Conservation (phyloP, 2,113 vertebrate genomes). For the Sterna hirundo region DNA sequence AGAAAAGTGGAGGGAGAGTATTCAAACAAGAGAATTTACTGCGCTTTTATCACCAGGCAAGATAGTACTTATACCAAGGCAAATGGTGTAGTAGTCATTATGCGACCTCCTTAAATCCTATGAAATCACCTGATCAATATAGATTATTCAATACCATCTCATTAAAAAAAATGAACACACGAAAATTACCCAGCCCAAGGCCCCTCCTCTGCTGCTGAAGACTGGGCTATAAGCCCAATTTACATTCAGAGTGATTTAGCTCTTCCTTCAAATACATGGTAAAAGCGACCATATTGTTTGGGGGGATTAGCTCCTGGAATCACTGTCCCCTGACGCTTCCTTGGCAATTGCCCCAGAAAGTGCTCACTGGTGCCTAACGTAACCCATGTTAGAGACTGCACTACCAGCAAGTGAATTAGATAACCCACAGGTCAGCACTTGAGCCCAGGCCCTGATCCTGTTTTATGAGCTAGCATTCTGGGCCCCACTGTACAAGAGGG, state of each 20-base stretch:
- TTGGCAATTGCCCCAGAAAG: not conserved
- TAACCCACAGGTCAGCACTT: too few species aligned
- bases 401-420: not conserved
- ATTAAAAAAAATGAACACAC: not conserved
- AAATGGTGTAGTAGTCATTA: not conserved
- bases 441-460: not conserved
- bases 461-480: not conserved
- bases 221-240: not conserved
- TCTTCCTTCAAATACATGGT: not conserved
- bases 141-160: not conserved
- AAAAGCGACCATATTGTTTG: fast-evolving
- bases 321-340: not conserved
- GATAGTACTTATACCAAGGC: not conserved
- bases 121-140: not conserved
- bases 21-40: not conserved
- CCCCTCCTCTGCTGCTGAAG: not conserved
- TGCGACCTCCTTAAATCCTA: not conserved
- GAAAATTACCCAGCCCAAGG: not conserved
- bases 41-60: not conserved
- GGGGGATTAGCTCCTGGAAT: not conserved
- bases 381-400: not conserved
- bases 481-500: too few species aligned
- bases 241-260: not conserved
- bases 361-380: not conserved
- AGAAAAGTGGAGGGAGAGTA: not conserved